A percentile compares a stretch with the other conserved stretches of the same genome.
phyloP scores from a whole-genome alignment of 2,888 invertebrate genomes.

The Lissocephala sabroskyi region DNA sequence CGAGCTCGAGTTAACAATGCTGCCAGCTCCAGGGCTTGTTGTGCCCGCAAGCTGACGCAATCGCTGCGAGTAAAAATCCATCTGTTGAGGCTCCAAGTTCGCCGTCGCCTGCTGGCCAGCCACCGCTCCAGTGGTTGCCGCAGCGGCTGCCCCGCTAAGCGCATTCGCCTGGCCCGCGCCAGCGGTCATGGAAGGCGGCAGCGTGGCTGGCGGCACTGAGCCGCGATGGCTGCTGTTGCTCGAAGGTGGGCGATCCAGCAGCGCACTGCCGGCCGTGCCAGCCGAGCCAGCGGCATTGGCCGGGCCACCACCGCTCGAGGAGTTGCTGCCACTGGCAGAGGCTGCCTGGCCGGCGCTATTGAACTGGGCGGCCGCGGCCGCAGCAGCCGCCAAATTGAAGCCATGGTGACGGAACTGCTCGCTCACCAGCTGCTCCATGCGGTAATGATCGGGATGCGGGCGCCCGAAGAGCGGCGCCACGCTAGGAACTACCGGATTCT shows the following conservation, averaged over 20 bases:
- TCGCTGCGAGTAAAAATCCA: conserved; percentile 99
- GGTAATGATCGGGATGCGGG: conserved; percentile 85
- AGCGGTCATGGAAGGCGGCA: conserved; percentile 52
- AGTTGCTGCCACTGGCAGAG: conserved; percentile 68
- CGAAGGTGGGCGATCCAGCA: conserved; percentile 73
- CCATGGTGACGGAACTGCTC: conserved; percentile 88
- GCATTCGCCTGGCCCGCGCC: conserved; percentile 49
- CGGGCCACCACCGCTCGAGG: conserved; percentile 23
- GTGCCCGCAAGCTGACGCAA: conserved; percentile 96
- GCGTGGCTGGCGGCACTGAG: conserved; percentile 69
- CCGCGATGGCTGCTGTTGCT: conserved; percentile 67
- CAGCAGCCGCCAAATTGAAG: conserved; percentile 83
- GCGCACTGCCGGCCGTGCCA: conserved; percentile 67
- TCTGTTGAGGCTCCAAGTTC: conserved; percentile 88
- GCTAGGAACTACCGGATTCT: conserved; percentile 81
- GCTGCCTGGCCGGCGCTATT: conserved; percentile 52
- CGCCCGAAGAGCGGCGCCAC: conserved; percentile 82
- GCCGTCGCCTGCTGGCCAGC: conserved; percentile 14
- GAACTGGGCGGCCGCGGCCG: conserved; percentile 77
- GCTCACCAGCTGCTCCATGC: conserved; percentile 88
- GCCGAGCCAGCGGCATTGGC: conserved; percentile 41
- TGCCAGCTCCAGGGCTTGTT: conserved; percentile 91
- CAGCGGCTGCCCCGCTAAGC: conserved; percentile 8
- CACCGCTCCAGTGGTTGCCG: conserved; percentile 33
- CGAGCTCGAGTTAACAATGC: conserved; percentile 83